Conservation (phyloP, 1,140 invertebrate genomes). For the Micrasema longulum region DNA sequence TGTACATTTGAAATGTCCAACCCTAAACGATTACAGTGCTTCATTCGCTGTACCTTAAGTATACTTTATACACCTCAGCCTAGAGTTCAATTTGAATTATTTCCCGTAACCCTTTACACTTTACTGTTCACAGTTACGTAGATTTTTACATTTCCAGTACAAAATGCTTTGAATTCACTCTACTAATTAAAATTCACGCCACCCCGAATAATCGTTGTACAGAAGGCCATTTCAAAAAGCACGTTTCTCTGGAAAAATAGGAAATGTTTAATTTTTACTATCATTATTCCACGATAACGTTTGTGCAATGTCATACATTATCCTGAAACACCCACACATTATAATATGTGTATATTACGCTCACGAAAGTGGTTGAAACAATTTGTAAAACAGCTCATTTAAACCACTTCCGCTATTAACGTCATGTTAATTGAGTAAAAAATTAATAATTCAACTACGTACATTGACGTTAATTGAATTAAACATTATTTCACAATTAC, state of each 20-base stretch:
- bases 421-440: too few relatives aligned
- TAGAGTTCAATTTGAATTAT: slow-evolving; percentile 17
- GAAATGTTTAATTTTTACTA: slow-evolving; percentile 9
- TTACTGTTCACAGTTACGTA: not conserved
- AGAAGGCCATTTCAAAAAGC: not conserved
- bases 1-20: not conserved
- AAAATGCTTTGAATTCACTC: not conserved
- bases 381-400: not conserved
- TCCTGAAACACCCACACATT: not conserved
- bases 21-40: not conserved
- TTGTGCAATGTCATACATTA: slow-evolving; percentile 9
- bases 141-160: slow-evolving; percentile 4
- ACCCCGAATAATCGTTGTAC: not conserved
- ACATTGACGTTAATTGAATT: too few relatives aligned
- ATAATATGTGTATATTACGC: not conserved
- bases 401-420: too few relatives aligned
- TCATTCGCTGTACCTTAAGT: too few relatives aligned
- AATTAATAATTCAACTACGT: too few relatives aligned
- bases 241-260: not conserved
- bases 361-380: not conserved
- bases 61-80: not conserved
- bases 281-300: not conserved
- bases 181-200: slow-evolving; percentile 23
- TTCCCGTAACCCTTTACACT: not conserved
- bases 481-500: too few relatives aligned